Percentiles rank a stretch among this genome's conserved stretches.
Conservation (phyloP, 2,797 vertebrate species). For the Hippocampus kuda region DNA sequence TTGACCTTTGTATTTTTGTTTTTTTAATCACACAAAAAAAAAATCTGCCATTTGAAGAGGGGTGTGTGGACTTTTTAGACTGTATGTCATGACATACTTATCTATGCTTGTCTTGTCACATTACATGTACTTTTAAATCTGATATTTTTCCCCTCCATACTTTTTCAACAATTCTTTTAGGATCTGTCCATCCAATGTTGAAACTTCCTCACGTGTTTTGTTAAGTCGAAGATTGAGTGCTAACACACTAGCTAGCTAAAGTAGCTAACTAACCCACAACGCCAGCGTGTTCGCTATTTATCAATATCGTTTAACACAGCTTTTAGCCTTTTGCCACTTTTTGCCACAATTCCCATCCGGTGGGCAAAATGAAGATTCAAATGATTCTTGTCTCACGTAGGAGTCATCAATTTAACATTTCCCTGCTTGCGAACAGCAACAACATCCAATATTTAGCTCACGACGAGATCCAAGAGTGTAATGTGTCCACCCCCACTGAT, state of each 20-base stretch:
- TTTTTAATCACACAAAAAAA: no score
- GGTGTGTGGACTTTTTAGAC: no score
- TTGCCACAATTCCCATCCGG: not conserved
- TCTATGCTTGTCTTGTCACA: no score
- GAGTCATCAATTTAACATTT: not conserved
- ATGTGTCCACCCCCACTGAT: slow-evolving; percentile 24
- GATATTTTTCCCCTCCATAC: no score
- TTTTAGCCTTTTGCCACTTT: not conserved
- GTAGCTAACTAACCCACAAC: not conserved
- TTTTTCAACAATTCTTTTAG: no score
- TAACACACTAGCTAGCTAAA: not conserved
- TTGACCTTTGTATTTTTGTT: no score
- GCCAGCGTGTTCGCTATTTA: not conserved
- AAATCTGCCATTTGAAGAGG: no score
- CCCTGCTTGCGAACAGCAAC: not conserved
- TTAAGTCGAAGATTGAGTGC: no score
- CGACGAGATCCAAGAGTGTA: not conserved
- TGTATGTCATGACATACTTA: no score
- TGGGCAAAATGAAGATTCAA: not conserved
- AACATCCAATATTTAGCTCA: not conserved
- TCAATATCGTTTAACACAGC: not conserved
- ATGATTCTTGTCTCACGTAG: not conserved
- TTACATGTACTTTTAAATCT: no score
- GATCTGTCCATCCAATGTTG: not conserved
- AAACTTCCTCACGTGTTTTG: not conserved